phyloP scores from a whole-genome alignment of 2,888 invertebrate species.

The Apodemia duryi region DNA sequence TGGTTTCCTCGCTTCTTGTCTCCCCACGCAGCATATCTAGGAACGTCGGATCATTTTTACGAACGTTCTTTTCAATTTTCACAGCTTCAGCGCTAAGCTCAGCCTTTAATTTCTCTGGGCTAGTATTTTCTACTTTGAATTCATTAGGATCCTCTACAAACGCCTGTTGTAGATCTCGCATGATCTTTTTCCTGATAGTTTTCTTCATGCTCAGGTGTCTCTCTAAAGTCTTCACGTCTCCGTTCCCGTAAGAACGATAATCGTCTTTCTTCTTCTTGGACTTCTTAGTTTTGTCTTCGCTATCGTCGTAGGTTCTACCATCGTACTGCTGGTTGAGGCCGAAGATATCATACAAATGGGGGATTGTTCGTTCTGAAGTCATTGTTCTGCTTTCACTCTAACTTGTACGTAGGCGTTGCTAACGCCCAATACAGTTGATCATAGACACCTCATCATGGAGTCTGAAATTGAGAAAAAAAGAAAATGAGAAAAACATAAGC shows the following conservation, averaged over 20 bases:
- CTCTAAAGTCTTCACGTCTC: slow-evolving; percentile 86
- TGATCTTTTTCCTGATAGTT: slow-evolving; percentile 90
- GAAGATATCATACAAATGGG: slow-evolving; percentile 87
- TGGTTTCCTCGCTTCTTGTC: slow-evolving; percentile 64
- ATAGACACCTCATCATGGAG: slow-evolving; percentile 65
- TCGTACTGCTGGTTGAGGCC: slow-evolving; percentile 80
- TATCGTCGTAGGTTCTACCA: slow-evolving; percentile 65
- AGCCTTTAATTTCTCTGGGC: slow-evolving; percentile 83
- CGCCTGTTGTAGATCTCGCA: slow-evolving; percentile 88
- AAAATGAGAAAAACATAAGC: slow-evolving; percentile 12
- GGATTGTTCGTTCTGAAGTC: slow-evolving; percentile 86
- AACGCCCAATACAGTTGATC: slow-evolving; percentile 45
- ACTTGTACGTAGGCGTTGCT: slow-evolving; percentile 46
- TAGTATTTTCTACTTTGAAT: slow-evolving; percentile 84
- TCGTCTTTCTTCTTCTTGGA: slow-evolving; percentile 83
- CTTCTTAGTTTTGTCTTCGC: slow-evolving; percentile 77
- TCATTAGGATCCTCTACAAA: slow-evolving; percentile 86
- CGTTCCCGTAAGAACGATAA: slow-evolving; percentile 82
- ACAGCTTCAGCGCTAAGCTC: slow-evolving; percentile 83
- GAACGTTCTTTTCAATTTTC: slow-evolving; percentile 79
- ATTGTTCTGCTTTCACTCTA: slow-evolving; percentile 43
- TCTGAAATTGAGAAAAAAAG: slow-evolving; percentile 54
- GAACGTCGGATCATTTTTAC: slow-evolving; percentile 81
- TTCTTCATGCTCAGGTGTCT: slow-evolving; percentile 93
- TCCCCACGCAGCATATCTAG: slow-evolving; percentile 83